Evolutionary conservation across 2,113 vertebrate genomes (phyloP), one percentile per base, ranked within the genome.

Genomic region (Crypturellus undulatus): DNA sequence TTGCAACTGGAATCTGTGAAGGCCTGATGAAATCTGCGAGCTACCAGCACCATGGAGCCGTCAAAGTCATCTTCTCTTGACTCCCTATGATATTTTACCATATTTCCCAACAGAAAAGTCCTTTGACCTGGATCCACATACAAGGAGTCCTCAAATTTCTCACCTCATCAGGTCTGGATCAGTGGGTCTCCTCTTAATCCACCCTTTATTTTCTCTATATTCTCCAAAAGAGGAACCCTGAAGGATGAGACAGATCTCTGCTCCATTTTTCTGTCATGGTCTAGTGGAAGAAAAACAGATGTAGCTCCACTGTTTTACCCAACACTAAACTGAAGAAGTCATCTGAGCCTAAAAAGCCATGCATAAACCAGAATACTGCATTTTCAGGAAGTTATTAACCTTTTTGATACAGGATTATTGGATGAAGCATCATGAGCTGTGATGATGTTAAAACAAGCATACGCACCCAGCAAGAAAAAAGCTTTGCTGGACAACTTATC

Each of bases 161-260:
- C 60, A 62, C 49, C 26, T 32, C 26, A 24, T 26, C 36, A 40
- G 72, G 8, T 42, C 42, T 42, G 30, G 15, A 90, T 69, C 43
- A 56, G 1, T 5, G 6, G 8, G 2, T 60, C 38, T 51, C 80
- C 11, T 24, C 34, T 86, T 51, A 63, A 85, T n/a, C 26, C 28
- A 77, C 13, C 15, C 63, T 21, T 5, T 56, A 84, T 85, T 78
- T 32, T 30, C 30, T 24, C 72, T 51, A 22, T 10, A 59, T 6
- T 62, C 30, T 60, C 49, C 12, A 34, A 73, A 54, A 28, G 26
- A 7, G 43, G n/a, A 93, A 19, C 18, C 9, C 52, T 65, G 58
- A 43, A 49, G 67, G 47, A 15, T 0, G 0, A 79, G 7, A 34
- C 0, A 6, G 12, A 7, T n/a, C 8, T 38, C 72, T 63, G 11